Evolutionary conservation across 2,113 vertebrate genomes (phyloP), one percentile per base, ranked within the genome.

Genomic region (Himantopus leucocephalus): DNA sequence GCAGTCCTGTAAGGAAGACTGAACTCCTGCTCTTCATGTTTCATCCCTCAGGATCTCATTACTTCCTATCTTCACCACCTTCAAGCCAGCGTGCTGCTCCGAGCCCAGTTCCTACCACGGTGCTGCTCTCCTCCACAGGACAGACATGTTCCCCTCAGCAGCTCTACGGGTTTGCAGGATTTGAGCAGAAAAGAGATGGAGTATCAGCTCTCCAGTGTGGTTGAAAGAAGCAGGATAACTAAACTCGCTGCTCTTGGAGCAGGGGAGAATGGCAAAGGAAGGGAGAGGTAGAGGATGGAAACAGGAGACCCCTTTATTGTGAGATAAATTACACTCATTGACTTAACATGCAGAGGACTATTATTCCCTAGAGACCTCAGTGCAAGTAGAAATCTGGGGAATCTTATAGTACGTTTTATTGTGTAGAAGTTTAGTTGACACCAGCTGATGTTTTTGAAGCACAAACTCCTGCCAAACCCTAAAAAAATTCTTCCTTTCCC

Each of bases 21-120:
- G 29, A 78, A 21, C 29, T 90, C 34, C 39, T 53, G 15, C 16
- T 83, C 55, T 83, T 60, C 58, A 0, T 26, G 10, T 41, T 85
- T 56, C n/a, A 35, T 88, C 92, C 60, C 74, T 35, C 77, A 64
- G 81, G 73, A 43, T 50, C 90, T 94, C 88, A 50, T 85, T 81
- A 63, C 35, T 87, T 87, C 64, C 47, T 66, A 63, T 43, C 68
- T 91, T 53, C 27, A 34, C 5, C 73, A 50, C 24, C 84, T 70
- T 83, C 59, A 37, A 1, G 7, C 23, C 71, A 60, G 13, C 0
- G 0, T 7, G 26, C n/a, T 88, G 29, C 74, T 62, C 67, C 27
- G 35, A 71, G 35, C 45, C 23, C 37, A 11, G 34, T 35, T 83
- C 3, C 0, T 29, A 9, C 6, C 43, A 14, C 17, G 9, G 53